phyloP scores from a whole-genome alignment of 2,888 invertebrate genomes.

The Diloba caeruleocephala region DNA sequence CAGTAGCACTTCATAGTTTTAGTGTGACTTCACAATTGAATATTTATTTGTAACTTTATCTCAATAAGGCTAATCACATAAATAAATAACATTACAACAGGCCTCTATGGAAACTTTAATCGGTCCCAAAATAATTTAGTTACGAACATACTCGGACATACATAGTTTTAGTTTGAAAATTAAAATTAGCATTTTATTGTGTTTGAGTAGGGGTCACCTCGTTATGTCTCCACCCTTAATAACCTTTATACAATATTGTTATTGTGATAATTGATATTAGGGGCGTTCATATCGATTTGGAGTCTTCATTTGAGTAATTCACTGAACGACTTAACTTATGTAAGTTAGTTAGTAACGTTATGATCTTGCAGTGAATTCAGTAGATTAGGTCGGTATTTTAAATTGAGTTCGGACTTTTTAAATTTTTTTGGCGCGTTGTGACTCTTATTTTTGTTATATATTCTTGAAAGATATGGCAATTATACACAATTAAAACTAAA shows the following conservation, averaged over 20 bases:
- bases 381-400: too few relatives aligned
- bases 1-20: too few relatives aligned
- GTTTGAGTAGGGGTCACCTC: conserved; percentile 28
- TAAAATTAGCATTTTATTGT: conserved; percentile 50
- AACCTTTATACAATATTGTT: conserved; percentile 14
- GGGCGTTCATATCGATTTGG: conserved; percentile 10
- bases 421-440: too few relatives aligned
- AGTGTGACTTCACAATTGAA: too few relatives aligned
- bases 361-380: too few relatives aligned
- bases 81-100: neutral
- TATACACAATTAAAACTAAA: too few relatives aligned
- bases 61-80: too few relatives aligned
- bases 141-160: conserved; percentile 17
- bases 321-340: neutral
- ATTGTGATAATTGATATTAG: conserved; percentile 42
- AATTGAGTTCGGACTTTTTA: too few relatives aligned
- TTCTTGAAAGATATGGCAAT: too few relatives aligned
- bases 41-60: too few relatives aligned
- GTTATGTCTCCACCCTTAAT: conserved; percentile 17
- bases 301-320: conserved; percentile 1
- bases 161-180: conserved; percentile 33
- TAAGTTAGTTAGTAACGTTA: too few relatives aligned
- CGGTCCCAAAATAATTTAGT: conserved; percentile 36
- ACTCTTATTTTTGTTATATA: too few relatives aligned
- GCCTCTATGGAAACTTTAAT: conserved; percentile 19